phyloP scores from a whole-genome alignment of 2,888 invertebrate genomes.

The Eupithecia insigniata region DNA sequence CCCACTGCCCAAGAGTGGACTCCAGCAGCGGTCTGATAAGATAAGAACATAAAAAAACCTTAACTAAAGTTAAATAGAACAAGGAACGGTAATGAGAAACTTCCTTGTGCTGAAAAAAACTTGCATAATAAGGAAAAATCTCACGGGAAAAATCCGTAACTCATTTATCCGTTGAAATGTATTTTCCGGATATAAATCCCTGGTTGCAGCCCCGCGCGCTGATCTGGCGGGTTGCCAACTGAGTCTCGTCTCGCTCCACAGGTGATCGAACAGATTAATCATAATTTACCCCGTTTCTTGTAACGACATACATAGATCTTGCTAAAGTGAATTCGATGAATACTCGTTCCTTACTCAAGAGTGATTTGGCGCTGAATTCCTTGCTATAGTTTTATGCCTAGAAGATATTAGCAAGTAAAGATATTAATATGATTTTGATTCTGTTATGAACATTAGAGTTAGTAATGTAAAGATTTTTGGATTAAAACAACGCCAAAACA shows the following conservation, averaged over 20 bases:
- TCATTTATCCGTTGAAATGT: slow-evolving; percentile 10
- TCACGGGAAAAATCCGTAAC: neutral
- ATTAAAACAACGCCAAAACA: neutral
- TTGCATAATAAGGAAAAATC: neutral
- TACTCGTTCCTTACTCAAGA: neutral
- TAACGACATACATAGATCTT: neutral
- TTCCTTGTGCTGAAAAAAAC: slow-evolving; percentile 1
- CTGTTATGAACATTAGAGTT: too few species aligned
- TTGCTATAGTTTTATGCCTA: neutral
- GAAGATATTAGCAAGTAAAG: too few species aligned
- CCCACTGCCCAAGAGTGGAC: neutral
- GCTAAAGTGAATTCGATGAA: neutral
- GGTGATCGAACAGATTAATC: slow-evolving; percentile 47
- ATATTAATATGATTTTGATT: too few species aligned
- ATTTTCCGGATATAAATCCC: slow-evolving; percentile 24
- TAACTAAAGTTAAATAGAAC: neutral
- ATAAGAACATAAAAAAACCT: neutral
- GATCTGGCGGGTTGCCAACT: slow-evolving; percentile 46
- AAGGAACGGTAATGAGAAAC: neutral
- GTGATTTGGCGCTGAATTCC: neutral
- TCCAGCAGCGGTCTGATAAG: neutral
- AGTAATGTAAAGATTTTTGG: neutral
- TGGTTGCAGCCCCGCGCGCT: slow-evolving; percentile 26
- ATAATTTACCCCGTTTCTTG: slow-evolving; percentile 27
- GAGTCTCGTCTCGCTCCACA: slow-evolving; percentile 47